Evolutionary conservation across 2,797 vertebrate genomes (phyloP), one percentile per base, ranked within the genome.

Genomic region (Sebastes diploproa): DNA sequence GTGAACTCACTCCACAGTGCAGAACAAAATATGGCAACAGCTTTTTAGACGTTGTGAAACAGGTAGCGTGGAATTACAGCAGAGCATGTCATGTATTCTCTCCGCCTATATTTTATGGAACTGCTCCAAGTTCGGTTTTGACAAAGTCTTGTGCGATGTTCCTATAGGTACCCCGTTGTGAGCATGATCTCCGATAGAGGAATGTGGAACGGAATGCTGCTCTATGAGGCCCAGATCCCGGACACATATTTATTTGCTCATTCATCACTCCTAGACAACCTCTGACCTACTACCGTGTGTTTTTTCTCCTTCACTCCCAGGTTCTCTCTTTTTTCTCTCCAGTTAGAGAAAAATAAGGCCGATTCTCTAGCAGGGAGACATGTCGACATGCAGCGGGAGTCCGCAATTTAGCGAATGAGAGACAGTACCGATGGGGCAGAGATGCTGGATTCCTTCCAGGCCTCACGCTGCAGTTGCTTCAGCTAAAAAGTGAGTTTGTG

Each of bases 201-300:
- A 94, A 95, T 94, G 94, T 94, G 88, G 89, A 93, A 92, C 67
- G 83, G 92, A 92, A 95, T 86, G 90, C 77, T 69, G 62, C 64
- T 78, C 83, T 89, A 81, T 78, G 81, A 89, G 90, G 90, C 87
- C 90, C 85, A 67, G 75, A 90, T 88, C 87, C 89, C 3, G 36
- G 88, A 87, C 88, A 78, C 88, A 81, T 92, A 95, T 95, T 94
- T 95, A 95, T 95, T 94, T 95, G 86, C 92, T 91, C 94, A 94
- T 95, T 95, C 92, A 95, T 95, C 94, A 94, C 90, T 89, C 71
- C 73, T 70, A 13, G 23, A 78, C 69, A 88, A 95, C 91, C 94
- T 93, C 67, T 93, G 89, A 94, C 93, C 94, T 87, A 89, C 90
- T 92, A 92, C 92, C 32, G 84, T 91, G 83, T 91, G 88, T 91